Conservation (phyloP, 2,797 vertebrate species). For the Phrynocephalus forsythii region DNA sequence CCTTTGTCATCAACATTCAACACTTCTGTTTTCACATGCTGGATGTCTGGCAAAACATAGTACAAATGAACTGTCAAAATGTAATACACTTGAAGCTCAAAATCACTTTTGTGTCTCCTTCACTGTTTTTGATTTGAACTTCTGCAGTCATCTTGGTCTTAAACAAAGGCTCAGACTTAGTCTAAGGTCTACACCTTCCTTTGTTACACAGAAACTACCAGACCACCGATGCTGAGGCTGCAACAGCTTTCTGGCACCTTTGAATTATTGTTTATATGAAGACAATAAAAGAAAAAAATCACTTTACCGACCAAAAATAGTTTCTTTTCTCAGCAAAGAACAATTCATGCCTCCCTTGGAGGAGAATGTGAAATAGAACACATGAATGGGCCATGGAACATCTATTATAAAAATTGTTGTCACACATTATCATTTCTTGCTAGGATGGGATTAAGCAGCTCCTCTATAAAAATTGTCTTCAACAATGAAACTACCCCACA, state of each 20-base stretch:
- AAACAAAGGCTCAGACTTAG: neutral
- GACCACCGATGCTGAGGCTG: neutral
- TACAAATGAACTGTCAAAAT: neutral
- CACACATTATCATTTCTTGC: constrained; percentile 51
- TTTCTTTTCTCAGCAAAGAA: constrained; percentile 1
- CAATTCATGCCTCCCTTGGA: constrained; percentile 23
- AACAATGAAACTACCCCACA: constrained; percentile 1
- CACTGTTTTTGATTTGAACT: neutral
- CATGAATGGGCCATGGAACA: neutral
- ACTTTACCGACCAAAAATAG: neutral
- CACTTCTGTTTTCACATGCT: neutral
- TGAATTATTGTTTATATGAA: neutral
- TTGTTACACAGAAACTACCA: neutral
- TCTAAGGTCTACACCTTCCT: neutral
- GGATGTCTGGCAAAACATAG: neutral
- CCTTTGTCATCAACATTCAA: neutral
- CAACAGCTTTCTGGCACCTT: neutral
- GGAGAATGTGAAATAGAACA: neutral
- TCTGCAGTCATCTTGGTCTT: neutral
- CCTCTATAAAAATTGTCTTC: constrained; percentile 37
- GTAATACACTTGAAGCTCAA: neutral
- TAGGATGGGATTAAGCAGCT: neutral
- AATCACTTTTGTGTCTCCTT: neutral
- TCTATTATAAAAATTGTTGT: constrained; percentile 18
- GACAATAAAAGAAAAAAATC: neutral